A percentile compares a stretch with the other conserved stretches of the same genome.
phyloP scores from a whole-genome alignment of 23 tunicate genomes.

The Phallusia fumigata region DNA sequence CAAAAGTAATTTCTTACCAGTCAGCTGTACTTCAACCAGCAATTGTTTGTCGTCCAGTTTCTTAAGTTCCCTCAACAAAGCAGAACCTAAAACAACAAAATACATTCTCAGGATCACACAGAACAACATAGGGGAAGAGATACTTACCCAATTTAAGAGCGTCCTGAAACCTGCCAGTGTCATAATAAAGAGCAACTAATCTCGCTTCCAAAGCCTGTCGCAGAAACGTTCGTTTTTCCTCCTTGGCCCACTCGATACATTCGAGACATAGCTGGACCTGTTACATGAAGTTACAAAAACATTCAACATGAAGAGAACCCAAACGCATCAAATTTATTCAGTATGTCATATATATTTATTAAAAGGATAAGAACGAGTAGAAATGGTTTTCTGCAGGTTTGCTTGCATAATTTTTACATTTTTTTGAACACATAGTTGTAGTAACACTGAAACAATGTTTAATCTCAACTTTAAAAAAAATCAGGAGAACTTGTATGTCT shows the following conservation, averaged over 20 bases:
- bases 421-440: no score
- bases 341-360: no score
- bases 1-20: slow-evolving; percentile 36
- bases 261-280: slow-evolving; percentile 92
- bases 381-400: no score
- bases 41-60: slow-evolving; percentile 98
- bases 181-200: slow-evolving; percentile 93
- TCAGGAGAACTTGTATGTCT: no score
- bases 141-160: slow-evolving; percentile 73
- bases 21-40: slow-evolving; percentile 95
- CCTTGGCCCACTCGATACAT: slow-evolving; percentile 99
- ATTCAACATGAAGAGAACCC: neutral
- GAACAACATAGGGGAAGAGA: no score
- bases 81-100: slow-evolving; percentile 50
- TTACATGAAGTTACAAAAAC: neutral
- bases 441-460: no score
- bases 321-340: no score
- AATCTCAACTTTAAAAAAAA: no score
- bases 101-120: no score
- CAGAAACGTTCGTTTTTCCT: slow-evolving; percentile 96
- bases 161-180: slow-evolving; percentile 86
- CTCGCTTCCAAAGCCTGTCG: slow-evolving; percentile 99
- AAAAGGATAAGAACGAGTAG: no score
- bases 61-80: slow-evolving; percentile 74
- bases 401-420: no score